Base-by-base conservation (phyloP, 2,888 invertebrate species). In the Chrysotoxum bicinctum region DNA sequence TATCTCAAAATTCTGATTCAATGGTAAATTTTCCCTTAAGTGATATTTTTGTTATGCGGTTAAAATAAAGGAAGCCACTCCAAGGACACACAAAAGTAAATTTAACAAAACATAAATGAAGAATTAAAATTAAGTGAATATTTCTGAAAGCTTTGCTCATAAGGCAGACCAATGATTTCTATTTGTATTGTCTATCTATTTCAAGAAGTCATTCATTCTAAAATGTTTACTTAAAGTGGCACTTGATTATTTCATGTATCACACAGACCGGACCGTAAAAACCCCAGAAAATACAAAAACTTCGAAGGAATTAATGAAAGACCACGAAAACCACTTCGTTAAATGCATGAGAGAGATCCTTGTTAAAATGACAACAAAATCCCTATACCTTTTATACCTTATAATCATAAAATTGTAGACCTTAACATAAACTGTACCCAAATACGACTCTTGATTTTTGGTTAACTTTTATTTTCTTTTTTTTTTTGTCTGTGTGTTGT, bases 281-380 rank as follows among this genome's bases (percentile, higher is more conserved):
- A 69, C 62, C 83, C 6, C 43, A 56, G 19, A 69, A 74, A 30
- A 77, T 26, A 16, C 45, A 54, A 75, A 83, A 76, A 80, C 79
- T 70, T 68, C 32, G 37, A 83, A 68, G 73, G 87, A 87, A 88
- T 88, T 88, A 88, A 87, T 87, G 87, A 88, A 81, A 88, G 78
- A 87, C 88, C 87, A 87, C 88, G 78, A 88, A 88, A 88, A 84
- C 87, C 73, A 83, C 83, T 78, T 78, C 74, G 69, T 62, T 69
- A 56, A 78, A 68, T 73, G 32, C 68, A 73, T 43, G 73, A 50
- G 8, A 62, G 62, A 74, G 60, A 40, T 66, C 14, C 35, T 26
- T 72, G 43, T 54, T 60, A 12, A 45, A 60, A 62, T 68, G 45
- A 50, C 48, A 62, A 40, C 8, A 68, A 68, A 50, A 74, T 30